Evolutionary conservation across 2,113 vertebrate species (phyloP).

Genomic region (Parus major): DNA sequence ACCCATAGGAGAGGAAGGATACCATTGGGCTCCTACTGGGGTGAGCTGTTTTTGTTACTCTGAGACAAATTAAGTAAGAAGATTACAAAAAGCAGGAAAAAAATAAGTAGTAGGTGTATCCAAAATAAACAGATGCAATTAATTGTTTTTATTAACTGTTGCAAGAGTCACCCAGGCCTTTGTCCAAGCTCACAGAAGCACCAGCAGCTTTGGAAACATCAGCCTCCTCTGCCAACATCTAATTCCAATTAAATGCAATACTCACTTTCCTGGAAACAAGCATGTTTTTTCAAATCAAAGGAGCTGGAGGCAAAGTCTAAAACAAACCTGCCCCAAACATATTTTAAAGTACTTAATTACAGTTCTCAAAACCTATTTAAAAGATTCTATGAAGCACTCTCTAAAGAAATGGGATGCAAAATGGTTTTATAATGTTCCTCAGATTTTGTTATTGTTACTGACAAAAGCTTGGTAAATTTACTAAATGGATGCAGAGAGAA

Average conservation of each 20-base stretch:
- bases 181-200: neutral
- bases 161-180: neutral
- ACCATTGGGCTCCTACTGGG: neutral
- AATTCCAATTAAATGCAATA: neutral
- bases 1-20: neutral
- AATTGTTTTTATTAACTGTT: neutral
- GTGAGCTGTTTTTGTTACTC: neutral
- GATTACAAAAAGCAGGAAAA: neutral
- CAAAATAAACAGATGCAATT: neutral
- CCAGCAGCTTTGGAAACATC: neutral
- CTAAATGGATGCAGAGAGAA: neutral
- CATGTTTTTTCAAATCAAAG: neutral
- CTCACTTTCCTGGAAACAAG: neutral
- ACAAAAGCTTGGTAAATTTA: neutral
- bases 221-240: neutral
- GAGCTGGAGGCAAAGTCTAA: neutral
- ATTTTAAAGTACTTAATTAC: neutral
- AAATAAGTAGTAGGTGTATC: neutral
- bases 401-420: neutral
- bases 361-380: neutral
- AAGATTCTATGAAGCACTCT: neutral
- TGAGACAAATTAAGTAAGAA: neutral
- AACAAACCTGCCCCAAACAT: neutral
- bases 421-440: neutral
- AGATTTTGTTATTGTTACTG: neutral